Evolutionary conservation across 2,797 vertebrate species (phyloP), one percentile per base, ranked within the genome.

Genomic region (Muscicapa striata): DNA sequence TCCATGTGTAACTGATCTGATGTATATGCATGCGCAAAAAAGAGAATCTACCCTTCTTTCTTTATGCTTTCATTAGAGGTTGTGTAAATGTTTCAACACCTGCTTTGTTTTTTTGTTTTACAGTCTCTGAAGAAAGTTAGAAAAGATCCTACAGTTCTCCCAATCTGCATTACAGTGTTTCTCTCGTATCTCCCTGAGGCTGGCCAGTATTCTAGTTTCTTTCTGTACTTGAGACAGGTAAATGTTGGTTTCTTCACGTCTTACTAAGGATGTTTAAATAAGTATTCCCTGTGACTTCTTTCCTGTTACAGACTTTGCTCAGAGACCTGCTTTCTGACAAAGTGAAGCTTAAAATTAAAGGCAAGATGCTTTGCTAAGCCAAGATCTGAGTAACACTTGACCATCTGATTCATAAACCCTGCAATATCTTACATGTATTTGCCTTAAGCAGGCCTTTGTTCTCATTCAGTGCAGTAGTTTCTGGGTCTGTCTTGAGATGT

Each of bases 171-270:
- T 97, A 99, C 99, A 2, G 99, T 99, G 82, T 99, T 99, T 95
- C 98, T 99, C 67, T 99, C 99, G 5, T 99, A 99, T 75, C 97
- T 99, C 52, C 99, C 99, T 2, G 99, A 99, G 95, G 98, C 99
- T 22, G 99, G 99, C 49, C 99, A 99, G 75, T 99, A 99, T 97
- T 99, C 99, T 84, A 99, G 99, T 95, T 99, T 99, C 97, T 99
- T 99, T 97, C 98, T 99, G 43, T 99, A 99, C 96, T 98, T 99
- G 81, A 97, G 98, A 96, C 99, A 99, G 98, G 99, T 99, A 90
- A 96, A 92, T 90, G 7, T 12, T 86, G 6, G n/a, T 80, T 54
- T 40, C 23, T 52, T 91, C 48, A 14, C 27, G 16, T 64, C 13
- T 64, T 58, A 21, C 2, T 38, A n/a, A 38, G 9, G 11, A 13